A percentile compares a stretch with the other conserved stretches of the same genome.
phyloP scores from a whole-genome alignment of 2,797 vertebrate genomes.

The Chanos chanos region DNA sequence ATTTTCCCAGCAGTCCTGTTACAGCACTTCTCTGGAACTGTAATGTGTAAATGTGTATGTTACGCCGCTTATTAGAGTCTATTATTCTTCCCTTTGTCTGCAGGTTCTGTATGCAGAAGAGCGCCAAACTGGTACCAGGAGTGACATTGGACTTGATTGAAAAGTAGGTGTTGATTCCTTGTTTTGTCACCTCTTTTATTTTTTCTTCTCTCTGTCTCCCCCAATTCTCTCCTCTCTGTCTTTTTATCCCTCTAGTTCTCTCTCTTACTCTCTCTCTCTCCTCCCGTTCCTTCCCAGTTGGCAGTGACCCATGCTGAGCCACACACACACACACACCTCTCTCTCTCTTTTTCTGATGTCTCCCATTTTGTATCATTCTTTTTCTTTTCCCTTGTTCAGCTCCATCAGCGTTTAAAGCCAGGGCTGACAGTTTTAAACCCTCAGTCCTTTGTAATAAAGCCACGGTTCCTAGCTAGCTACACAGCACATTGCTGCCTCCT shows the following conservation, averaged over 20 bases:
- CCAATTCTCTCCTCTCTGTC: not conserved
- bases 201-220: not conserved
- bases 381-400: not conserved
- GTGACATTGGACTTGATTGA: constrained; percentile 97
- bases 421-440: constrained; percentile 9
- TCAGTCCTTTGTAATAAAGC: constrained; percentile 14
- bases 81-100: not conserved
- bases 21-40: too few species aligned
- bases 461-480: not conserved
- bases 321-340: not conserved
- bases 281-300: too few species aligned
- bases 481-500: not conserved
- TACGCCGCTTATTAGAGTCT: too few species aligned
- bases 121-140: constrained; percentile 93
- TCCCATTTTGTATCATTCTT: not conserved
- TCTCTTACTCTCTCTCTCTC: constrained; percentile 5
- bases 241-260: constrained; percentile 7
- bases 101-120: constrained; percentile 99
- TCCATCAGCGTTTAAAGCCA: not conserved
- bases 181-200: not conserved
- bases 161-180: constrained; percentile 81
- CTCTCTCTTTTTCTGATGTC: not conserved
- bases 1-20: too few species aligned
- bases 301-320: too few species aligned
- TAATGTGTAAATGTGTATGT: too few species aligned